A percentile compares a stretch with the other conserved stretches of the same genome.
Evolutionary conservation across 2,888 invertebrate genomes (phyloP).

Genomic region (Ormyrus rosae): DNA sequence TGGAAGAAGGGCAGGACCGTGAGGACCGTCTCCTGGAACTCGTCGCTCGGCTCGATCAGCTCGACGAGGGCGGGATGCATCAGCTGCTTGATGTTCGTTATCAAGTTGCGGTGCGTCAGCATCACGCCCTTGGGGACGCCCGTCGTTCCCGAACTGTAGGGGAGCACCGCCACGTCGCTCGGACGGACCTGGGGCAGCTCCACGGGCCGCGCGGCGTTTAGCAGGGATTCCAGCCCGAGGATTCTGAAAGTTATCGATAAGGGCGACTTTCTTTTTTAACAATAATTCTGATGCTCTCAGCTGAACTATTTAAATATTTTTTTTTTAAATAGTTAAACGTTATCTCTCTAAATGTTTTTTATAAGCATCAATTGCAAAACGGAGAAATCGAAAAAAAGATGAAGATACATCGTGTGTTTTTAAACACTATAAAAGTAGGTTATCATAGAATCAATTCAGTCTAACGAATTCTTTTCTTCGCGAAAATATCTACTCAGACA

Average conservation of each 20-base stretch:
- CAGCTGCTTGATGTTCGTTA: conserved; percentile 78
- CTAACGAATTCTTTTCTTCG: no score
- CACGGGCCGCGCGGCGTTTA: conserved; percentile 60
- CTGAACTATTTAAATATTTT: no score
- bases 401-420: no score
- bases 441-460: no score
- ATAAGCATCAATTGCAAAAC: no score
- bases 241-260: conserved; percentile 50
- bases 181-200: conserved; percentile 71
- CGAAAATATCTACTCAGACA: no score
- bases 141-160: conserved; percentile 83
- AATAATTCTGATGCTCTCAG: no score
- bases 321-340: no score
- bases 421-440: no score
- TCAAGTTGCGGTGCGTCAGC: conserved; percentile 84
- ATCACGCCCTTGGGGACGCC: conserved; percentile 89
- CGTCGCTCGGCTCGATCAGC: conserved; percentile 76
- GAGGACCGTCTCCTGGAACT: conserved; percentile 78
- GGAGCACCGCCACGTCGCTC: conserved; percentile 69
- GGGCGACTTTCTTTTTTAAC: no score
- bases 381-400: no score
- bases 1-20: conserved; percentile 88
- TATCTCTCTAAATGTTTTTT: no score
- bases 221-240: conserved; percentile 69
- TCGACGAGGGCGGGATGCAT: conserved; percentile 76